A percentile compares a stretch with the other conserved stretches of the same genome.
phyloP scores from a whole-genome alignment of 2,113 vertebrate genomes.

The Falco punctatus region DNA sequence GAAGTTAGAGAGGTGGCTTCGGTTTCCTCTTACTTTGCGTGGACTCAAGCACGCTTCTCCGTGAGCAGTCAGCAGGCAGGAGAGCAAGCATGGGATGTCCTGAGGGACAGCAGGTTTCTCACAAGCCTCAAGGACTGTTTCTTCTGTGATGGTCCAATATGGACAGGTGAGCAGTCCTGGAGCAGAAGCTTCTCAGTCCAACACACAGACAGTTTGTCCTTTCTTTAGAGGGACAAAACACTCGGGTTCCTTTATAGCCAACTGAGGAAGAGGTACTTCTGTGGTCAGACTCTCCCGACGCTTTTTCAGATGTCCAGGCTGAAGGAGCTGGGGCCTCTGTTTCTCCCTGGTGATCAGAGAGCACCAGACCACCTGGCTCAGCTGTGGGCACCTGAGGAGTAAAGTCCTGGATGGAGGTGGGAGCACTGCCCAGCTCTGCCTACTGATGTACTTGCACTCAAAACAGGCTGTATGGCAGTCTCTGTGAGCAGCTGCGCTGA shows the following conservation, averaged over 20 bases:
- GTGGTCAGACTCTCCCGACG: neutral
- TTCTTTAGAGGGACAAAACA: neutral
- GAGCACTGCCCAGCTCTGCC: neutral
- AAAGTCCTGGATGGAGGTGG: neutral
- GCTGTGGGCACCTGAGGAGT: neutral
- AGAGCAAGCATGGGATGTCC: neutral
- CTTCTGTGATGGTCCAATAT: neutral
- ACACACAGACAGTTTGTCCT: neutral
- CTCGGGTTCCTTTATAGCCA: neutral
- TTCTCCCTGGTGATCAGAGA: neutral
- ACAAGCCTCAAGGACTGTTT: neutral
- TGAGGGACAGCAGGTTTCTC: neutral
- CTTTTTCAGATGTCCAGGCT: neutral
- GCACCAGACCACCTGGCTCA: fast-evolving
- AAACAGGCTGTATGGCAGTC: neutral
- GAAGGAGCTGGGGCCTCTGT: neutral
- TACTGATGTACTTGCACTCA: neutral
- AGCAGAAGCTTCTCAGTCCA: neutral
- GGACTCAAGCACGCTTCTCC: neutral
- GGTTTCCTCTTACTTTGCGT: neutral
- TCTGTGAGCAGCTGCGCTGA: neutral
- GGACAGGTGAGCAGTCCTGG: neutral
- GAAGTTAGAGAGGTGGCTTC: neutral
- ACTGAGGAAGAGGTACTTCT: neutral
- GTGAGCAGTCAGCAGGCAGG: too few species aligned